Evolutionary conservation across 2,888 invertebrate genomes (phyloP), one percentile per base, ranked within the genome.

Genomic region (Galerucella pusilla): DNA sequence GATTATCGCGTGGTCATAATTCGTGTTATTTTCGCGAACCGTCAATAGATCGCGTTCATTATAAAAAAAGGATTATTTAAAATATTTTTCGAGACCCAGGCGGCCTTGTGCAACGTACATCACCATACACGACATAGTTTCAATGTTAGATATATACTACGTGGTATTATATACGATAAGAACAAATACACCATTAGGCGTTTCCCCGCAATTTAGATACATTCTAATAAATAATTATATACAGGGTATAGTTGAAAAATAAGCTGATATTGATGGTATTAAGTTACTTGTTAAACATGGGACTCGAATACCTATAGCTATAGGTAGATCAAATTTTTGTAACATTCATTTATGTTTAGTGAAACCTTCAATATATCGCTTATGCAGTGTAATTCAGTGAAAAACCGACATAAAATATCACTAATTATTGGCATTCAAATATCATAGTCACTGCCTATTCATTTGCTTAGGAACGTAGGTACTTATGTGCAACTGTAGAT

Each of bases 61-160:
- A 7, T 65, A 46, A 65, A 35, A 54, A 49, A 65, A 65, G 46
- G 20, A 65, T 46, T 65, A 65, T 65, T 65, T 65, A 65, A 64
- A 64, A 65, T 65, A 45, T 45, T 65, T 57, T 57, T 65, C 46
- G 42, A 45, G 42, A 20, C 46, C 64, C 42, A 46, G 46, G 46
- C 42, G 64, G 46, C 64, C 64, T 65, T 65, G 64, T 65, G 46
- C 25, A 10, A 65, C 46, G 64, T 45, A 65, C 64, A 65, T 65
- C 46, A 42, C 35, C 35, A 65, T 45, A 20, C 64, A 46, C 64
- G 64, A 45, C 64, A 65, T 65, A 9, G 64, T 65, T 65, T 65
- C 64, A 65, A 65, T 65, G 64, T 65, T 65, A 65, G n/a, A 65
- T 45, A 12, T 46, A 1, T 65, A 65, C 64, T 65, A 65, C 64